Base-by-base conservation (phyloP, 2,888 invertebrate species). In the Callyntrura guangdongensis region DNA sequence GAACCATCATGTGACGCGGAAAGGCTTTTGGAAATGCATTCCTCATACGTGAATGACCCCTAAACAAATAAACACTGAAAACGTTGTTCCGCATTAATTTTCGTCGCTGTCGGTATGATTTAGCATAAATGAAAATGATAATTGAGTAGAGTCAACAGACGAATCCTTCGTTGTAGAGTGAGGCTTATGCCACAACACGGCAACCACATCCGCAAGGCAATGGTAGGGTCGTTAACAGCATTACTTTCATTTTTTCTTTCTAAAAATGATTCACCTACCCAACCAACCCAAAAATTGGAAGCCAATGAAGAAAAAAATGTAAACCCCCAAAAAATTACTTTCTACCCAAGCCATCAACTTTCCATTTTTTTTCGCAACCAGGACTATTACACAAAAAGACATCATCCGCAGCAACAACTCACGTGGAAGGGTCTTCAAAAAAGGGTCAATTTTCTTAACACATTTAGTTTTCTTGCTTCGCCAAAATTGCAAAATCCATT, bases 401-500 rank as follows among this genome's bases (percentile, higher is more conserved):
- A 81, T 36, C 14, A 81, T 81, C 61, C 45, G 20, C 61, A 59
- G 45, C 20, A 59, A 27, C 20, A 81, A 81, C 17, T 61, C 56
- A 79, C 25, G 36, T 17, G 56, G 36, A 59, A 56, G 14, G 56
- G 9, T 56, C 45, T 59, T 61, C 61, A 81, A 77, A 77, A 72
- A 49, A 49, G 53, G 77, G 77, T 81, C 59, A 81, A 81, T 81
- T 81, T 81, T 45, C 61, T 17, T 36, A 25, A 49, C 77, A 53
- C 77, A 53, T 77, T 25, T 77, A 77, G 22, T 77, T 77, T n/a
- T 53, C 45, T 77, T 49, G 53, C 20, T 27, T 11, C n/a, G 6
- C 25, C 61, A 61, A 81, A 77, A 81, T 81, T 81, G 81, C 81
- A 81, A 81, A 59, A 81, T 61, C 81, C 81, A 81, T 81, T 81